A percentile compares a stretch with the other conserved stretches of the same genome.
Evolutionary conservation across 2,888 invertebrate species (phyloP).

Genomic region (Cosmopolites sordidus): DNA sequence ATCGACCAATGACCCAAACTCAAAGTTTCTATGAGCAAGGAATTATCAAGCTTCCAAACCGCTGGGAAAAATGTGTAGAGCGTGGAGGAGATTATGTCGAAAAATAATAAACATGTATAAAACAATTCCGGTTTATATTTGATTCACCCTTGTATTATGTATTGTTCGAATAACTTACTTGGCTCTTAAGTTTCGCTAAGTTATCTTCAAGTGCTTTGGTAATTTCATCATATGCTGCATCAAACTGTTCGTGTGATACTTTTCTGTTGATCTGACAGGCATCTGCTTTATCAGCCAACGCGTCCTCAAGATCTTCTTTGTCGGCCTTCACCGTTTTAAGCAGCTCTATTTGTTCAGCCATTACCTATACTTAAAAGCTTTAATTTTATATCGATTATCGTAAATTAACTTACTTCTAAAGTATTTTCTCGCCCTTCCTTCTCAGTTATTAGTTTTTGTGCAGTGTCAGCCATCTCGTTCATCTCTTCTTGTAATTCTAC

Average conservation of each 20-base stretch:
- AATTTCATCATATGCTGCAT: conserved; percentile 64
- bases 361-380: conserved; percentile 46
- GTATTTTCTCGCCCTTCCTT: conserved; percentile 54
- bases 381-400: conserved; percentile 2
- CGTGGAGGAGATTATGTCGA: too few relatives aligned
- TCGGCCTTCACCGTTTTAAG: conserved; percentile 66
- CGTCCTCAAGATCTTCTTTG: conserved; percentile 65
- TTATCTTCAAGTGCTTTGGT: conserved; percentile 62
- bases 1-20: too few relatives aligned
- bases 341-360: conserved; percentile 62
- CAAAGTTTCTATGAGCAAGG: too few relatives aligned
- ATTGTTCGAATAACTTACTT: conserved; percentile 46
- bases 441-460: conserved; percentile 53
- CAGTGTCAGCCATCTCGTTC: conserved; percentile 42
- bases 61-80: too few relatives aligned
- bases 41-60: too few relatives aligned
- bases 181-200: conserved; percentile 57
- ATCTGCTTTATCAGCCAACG: conserved; percentile 72
- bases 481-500: conserved; percentile 47
- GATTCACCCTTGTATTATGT: too few relatives aligned
- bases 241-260: conserved; percentile 69
- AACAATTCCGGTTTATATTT: too few relatives aligned
- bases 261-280: conserved; percentile 64
- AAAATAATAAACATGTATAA: too few relatives aligned
- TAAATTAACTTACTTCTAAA: conserved; percentile 56